Conservation (phyloP, 2,888 invertebrate species). For the Dicyrtoma fusca region DNA sequence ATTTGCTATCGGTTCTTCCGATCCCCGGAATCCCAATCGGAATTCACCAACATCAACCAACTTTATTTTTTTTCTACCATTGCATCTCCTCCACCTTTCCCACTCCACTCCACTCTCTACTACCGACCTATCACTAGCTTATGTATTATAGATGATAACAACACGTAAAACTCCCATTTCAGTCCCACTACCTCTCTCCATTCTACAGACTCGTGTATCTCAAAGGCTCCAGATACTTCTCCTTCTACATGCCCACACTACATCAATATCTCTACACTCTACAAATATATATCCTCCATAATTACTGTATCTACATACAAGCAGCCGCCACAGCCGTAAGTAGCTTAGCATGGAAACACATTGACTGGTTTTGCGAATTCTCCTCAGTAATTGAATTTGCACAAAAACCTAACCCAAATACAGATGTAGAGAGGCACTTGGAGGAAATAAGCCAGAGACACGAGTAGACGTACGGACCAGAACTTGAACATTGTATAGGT, state of each 20-base stretch:
- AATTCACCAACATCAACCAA: conserved; percentile 1
- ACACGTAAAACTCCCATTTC: not conserved
- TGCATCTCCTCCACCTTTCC: not conserved
- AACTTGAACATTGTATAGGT: not conserved
- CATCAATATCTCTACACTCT: no score
- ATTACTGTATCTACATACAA: no score
- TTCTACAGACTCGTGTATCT: no score
- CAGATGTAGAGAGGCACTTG: no score
- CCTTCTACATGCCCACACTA: no score
- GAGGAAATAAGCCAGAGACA: no score
- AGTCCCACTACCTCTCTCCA: not conserved
- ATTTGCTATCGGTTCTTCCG: no score
- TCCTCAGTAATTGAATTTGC: not conserved
- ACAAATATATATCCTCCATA: no score
- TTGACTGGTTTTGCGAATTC: not conserved
- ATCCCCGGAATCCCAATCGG: conserved; percentile 6
- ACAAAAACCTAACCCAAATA: no score
- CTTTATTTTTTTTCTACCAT: not conserved
- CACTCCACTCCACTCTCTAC: not conserved
- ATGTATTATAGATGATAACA: conserved; percentile 6
- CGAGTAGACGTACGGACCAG: not conserved
- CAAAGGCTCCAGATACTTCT: no score
- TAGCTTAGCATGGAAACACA: no score
- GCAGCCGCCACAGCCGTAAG: no score
- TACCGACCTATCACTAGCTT: not conserved